Percentiles rank a stretch among this genome's conserved stretches.
These are phyloP conservation scores for Aldabrachelys gigantea DNA, from an alignment of 2,113 vertebrate genomes.

Conservation along the genomic window DNA sequence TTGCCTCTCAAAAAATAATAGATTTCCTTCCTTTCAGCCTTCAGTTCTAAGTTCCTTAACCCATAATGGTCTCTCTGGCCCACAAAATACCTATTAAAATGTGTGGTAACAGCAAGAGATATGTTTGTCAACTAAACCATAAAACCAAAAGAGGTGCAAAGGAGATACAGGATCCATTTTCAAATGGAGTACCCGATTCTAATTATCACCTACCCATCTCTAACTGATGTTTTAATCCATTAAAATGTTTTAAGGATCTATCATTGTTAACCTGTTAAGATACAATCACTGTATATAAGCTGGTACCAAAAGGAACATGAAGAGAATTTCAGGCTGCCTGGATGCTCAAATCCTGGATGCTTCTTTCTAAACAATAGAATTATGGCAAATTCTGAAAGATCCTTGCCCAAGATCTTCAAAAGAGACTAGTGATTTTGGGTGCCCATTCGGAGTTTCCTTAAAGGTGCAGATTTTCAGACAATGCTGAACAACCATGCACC, in stretches of 20 bases:
- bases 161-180: background rate
- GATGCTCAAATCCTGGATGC: background rate
- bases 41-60: conserved; percentile 2
- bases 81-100: conserved; percentile 23
- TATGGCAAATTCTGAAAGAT: background rate
- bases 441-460: too few species aligned
- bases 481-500: accelerated
- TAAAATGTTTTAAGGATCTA: background rate
- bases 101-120: background rate
- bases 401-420: background rate
- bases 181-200: background rate
- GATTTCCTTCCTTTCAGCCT: background rate
- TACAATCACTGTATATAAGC: background rate
- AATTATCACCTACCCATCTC: background rate
- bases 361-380: background rate
- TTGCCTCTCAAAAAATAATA: background rate
- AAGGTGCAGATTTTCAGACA: background rate
- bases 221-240: conserved; percentile 21
- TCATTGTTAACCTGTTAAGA: background rate
- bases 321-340: background rate
- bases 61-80: background rate
- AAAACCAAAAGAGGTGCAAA: background rate
- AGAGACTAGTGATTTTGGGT: background rate
- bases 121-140: background rate
- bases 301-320: background rate